Conservation (phyloP, 2,113 vertebrate genomes). For the Sialia sialis region DNA sequence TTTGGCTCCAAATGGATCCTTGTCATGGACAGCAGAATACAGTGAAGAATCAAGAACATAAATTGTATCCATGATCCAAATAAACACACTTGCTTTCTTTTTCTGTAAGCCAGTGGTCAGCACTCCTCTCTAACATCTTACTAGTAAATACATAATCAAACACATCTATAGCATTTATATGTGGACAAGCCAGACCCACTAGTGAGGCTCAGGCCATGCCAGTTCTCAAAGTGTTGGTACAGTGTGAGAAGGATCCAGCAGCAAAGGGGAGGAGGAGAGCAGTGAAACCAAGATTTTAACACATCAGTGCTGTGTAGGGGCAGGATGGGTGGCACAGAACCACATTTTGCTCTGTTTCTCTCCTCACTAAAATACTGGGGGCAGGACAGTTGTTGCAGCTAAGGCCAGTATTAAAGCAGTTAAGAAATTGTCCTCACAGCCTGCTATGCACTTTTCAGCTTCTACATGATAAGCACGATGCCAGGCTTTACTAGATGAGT, state of each 20-base stretch:
- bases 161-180: neutral
- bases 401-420: neutral
- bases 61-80: neutral
- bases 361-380: neutral
- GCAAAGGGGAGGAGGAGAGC: neutral
- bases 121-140: neutral
- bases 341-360: neutral
- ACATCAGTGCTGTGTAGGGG: neutral
- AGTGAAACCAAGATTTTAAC: accelerated
- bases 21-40: neutral
- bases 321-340: neutral
- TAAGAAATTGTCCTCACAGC: neutral
- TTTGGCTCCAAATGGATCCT: neutral
- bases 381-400: neutral
- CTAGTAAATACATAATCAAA: neutral
- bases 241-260: neutral
- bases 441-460: neutral
- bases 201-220: neutral
- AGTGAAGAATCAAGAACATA: neutral
- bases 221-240: neutral
- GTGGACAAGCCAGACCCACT: neutral
- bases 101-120: neutral
- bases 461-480: neutral
- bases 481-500: neutral
- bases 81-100: neutral